phyloP scores from a whole-genome alignment of 1,140 invertebrate genomes.

The Maniola jurtina region DNA sequence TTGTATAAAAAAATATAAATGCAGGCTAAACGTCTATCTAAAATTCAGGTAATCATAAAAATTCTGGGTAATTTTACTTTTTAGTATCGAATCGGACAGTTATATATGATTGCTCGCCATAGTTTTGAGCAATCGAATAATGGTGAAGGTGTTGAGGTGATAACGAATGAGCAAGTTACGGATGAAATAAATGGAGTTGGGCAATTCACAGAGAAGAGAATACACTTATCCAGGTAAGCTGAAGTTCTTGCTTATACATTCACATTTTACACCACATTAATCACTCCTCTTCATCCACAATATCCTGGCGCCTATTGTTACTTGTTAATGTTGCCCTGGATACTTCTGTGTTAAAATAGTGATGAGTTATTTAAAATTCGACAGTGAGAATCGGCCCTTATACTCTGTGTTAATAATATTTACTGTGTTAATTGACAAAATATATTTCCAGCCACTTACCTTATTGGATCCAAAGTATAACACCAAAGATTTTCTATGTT shows the following conservation, averaged over 20 bases:
- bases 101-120: slow-evolving; percentile 97
- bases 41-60: slow-evolving; percentile 28
- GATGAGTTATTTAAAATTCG: no score
- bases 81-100: slow-evolving; percentile 94
- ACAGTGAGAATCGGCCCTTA: no score
- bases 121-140: slow-evolving; percentile 93
- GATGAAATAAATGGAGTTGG: slow-evolving; percentile 90
- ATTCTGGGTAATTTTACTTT: slow-evolving; percentile 81
- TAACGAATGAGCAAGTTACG: slow-evolving; percentile 89
- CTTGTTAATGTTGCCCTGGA: no score
- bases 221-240: slow-evolving; percentile 91
- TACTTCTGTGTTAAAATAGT: no score
- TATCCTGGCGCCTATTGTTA: no score
- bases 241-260: not conserved
- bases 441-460: slow-evolving; percentile 88
- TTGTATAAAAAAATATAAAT: no score
- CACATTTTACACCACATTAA: no score
- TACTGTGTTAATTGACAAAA: slow-evolving; percentile 1
- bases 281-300: no score
- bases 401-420: no score
- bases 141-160: slow-evolving; percentile 95
- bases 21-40: slow-evolving; percentile 9
- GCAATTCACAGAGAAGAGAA: slow-evolving; percentile 94
- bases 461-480: slow-evolving; percentile 92
- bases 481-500: slow-evolving; percentile 94